A percentile compares a stretch with the other conserved stretches of the same genome.
Evolutionary conservation across 2,113 vertebrate genomes (phyloP).

Genomic region (Larimichthys crocea): DNA sequence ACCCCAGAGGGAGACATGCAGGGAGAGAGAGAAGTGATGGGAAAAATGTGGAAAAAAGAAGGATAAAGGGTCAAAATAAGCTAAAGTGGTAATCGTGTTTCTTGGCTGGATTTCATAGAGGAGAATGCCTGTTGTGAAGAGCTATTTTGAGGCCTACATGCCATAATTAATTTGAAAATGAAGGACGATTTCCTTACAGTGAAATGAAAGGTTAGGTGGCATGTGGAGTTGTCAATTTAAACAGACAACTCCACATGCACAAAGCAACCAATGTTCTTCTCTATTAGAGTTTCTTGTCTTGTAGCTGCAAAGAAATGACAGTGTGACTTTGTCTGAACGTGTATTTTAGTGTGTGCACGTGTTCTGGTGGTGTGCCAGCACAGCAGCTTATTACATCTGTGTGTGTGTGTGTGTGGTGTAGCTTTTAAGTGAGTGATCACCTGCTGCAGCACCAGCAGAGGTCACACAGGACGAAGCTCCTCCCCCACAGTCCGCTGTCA

Average conservation of each 20-base stretch:
- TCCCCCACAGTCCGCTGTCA: slow-evolving; percentile 71
- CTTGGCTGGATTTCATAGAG: neutral
- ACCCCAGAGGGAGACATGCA: slow-evolving; percentile 23
- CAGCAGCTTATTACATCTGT: neutral
- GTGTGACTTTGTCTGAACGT: neutral
- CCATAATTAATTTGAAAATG: neutral
- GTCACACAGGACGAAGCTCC: slow-evolving; percentile 66
- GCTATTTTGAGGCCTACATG: neutral
- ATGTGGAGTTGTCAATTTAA: neutral
- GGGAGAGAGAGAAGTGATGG: neutral
- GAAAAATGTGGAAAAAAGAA: neutral
- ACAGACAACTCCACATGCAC: neutral
- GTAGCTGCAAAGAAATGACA: neutral
- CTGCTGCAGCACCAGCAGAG: slow-evolving; percentile 70
- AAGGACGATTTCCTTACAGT: neutral
- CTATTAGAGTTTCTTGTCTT: neutral
- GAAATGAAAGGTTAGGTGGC: neutral
- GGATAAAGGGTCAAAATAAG: slow-evolving; percentile 22
- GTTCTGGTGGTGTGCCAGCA: neutral
- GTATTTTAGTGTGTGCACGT: neutral
- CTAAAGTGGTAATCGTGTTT: slow-evolving; percentile 4
- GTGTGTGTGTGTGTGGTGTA: neutral
- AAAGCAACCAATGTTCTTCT: neutral
- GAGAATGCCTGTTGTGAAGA: neutral
- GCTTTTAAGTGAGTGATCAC: slow-evolving; percentile 46